phyloP scores from a whole-genome alignment of 2,888 invertebrate species.

The Blastobasis lacticolella region DNA sequence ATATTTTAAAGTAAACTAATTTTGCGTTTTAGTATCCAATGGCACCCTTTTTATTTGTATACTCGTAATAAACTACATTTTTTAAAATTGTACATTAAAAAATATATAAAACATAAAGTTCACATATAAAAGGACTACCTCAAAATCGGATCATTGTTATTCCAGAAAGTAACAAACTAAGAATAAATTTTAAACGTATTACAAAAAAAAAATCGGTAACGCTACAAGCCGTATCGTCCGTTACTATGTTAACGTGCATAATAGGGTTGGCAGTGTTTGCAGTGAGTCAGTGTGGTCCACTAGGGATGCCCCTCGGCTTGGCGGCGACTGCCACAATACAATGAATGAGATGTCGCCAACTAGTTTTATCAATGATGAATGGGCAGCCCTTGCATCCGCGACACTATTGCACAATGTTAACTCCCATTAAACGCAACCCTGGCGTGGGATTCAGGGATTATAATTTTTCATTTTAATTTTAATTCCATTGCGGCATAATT shows the following conservation, averaged over 20 bases:
- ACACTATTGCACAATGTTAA: slow-evolving; percentile 13
- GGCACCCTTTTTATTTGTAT: too few relatives aligned
- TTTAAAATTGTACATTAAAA: too few relatives aligned
- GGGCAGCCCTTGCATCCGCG: slow-evolving; percentile 16
- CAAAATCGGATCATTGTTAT: too few relatives aligned
- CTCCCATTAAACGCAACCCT: neutral
- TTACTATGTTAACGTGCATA: neutral
- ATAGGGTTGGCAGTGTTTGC: neutral
- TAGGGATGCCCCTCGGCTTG: slow-evolving; percentile 2
- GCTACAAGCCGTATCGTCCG: neutral
- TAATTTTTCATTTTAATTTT: too few relatives aligned
- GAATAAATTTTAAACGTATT: slow-evolving; percentile 4
- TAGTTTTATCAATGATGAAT: slow-evolving; percentile 60
- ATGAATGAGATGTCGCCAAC: slow-evolving; percentile 48
- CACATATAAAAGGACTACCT: too few relatives aligned
- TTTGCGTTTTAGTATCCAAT: too few relatives aligned
- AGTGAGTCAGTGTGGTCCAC: neutral
- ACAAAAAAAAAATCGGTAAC: slow-evolving; percentile 15
- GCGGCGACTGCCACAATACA: slow-evolving; percentile 16
- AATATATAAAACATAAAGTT: too few relatives aligned
- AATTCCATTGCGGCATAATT: too few relatives aligned
- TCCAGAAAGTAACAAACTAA: too few relatives aligned
- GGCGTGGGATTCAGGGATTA: too few relatives aligned
- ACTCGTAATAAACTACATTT: too few relatives aligned
- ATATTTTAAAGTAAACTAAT: too few relatives aligned